Conservation (phyloP, 2,113 vertebrate genomes). For the Dromaius novaehollandiae region DNA sequence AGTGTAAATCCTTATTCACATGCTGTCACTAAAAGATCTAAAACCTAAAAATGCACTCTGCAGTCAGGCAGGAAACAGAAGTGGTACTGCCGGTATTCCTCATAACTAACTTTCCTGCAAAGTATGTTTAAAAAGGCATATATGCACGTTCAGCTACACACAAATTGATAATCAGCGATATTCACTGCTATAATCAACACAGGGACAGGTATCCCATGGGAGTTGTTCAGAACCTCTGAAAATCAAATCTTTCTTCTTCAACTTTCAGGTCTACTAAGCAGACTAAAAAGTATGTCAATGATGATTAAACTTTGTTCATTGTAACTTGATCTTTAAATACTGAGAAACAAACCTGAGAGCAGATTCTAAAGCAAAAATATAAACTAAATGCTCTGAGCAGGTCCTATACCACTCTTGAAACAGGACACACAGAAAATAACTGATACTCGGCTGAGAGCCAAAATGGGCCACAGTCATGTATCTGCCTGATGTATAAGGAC, state of each 20-base stretch:
- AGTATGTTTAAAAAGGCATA: background rate
- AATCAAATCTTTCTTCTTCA: background rate
- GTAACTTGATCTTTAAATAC: background rate
- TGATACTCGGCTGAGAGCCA: background rate
- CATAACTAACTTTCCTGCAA: background rate
- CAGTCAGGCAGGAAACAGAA: background rate
- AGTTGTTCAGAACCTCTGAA: background rate
- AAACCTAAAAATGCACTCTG: background rate
- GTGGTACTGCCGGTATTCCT: background rate
- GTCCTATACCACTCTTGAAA: background rate
- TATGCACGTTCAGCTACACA: background rate
- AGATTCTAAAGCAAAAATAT: background rate
- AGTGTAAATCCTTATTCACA: background rate
- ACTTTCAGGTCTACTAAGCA: background rate
- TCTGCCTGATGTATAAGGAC: constrained; percentile 18
- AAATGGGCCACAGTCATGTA: background rate
- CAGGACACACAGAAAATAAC: background rate
- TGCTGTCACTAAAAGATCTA: background rate
- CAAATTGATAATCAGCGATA: background rate
- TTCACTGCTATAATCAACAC: background rate
- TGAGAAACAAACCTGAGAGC: background rate
- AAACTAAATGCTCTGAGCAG: background rate
- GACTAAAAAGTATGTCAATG: background rate
- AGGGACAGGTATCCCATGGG: background rate
- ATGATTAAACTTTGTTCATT: background rate